Conservation (phyloP, 1,140 invertebrate species). For the Sminthurides bifidus region DNA sequence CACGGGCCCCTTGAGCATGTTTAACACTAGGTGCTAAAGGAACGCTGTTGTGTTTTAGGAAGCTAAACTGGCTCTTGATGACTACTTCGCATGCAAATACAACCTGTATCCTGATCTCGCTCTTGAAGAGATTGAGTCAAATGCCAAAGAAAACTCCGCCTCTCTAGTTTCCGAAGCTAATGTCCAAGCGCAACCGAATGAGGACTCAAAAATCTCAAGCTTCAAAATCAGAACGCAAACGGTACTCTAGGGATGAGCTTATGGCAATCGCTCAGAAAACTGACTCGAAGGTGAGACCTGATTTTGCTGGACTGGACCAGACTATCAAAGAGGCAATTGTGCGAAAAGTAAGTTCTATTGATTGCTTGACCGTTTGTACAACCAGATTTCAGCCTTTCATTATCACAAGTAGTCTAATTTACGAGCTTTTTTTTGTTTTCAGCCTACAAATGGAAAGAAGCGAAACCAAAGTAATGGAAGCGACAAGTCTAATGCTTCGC, state of each 20-base stretch:
- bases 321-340: conserved; percentile 17
- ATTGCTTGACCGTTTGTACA: too few species aligned
- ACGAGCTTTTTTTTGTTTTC: too few species aligned
- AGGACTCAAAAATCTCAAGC: background rate
- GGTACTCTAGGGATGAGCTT: background rate
- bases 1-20: conserved; percentile 1
- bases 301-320: conserved; percentile 14
- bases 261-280: background rate
- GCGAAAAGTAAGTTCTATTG: conserved; percentile 19
- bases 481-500: too few species aligned
- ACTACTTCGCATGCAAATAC: conserved; percentile 51
- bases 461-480: too few species aligned
- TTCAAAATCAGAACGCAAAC: background rate
- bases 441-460: too few species aligned
- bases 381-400: too few species aligned
- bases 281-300: background rate
- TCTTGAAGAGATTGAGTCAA: conserved; percentile 2
- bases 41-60: conserved; percentile 44
- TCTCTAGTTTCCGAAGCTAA: too few species aligned
- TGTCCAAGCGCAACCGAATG: too few species aligned
- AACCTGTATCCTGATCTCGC: conserved; percentile 18
- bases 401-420: too few species aligned
- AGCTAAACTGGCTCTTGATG: conserved; percentile 70
- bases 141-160: too few species aligned
- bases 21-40: background rate